A percentile compares a stretch with the other conserved stretches of the same genome.
phyloP scores from a whole-genome alignment of 2,797 vertebrate genomes.

The Orestias chungarensis region DNA sequence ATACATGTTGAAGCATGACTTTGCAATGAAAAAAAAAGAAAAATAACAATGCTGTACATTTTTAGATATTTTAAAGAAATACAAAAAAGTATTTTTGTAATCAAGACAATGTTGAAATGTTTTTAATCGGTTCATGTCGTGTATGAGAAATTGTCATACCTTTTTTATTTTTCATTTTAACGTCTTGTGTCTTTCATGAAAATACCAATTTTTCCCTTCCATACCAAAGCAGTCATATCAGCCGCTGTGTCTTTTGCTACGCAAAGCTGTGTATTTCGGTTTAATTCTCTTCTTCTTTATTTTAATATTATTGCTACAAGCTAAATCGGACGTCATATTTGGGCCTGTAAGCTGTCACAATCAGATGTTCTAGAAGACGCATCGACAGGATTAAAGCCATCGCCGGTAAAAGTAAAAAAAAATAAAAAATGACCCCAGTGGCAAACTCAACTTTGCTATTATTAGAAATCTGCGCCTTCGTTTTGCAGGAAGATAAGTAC shows the following conservation, averaged over 20 bases:
- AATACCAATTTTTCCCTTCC: constrained; percentile 45
- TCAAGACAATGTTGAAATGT: constrained; percentile 75
- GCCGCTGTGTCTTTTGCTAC: constrained; percentile 32
- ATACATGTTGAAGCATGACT: constrained; percentile 80
- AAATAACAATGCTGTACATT: constrained; percentile 79
- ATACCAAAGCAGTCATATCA: constrained; percentile 65
- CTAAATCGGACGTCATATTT: constrained; percentile 24
- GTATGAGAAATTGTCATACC: constrained; percentile 58
- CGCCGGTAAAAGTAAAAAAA: constrained; percentile 37
- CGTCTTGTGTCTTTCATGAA: constrained; percentile 49
- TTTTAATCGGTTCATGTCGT: constrained; percentile 62
- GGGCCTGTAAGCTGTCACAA: constrained; percentile 33
- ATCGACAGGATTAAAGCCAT: constrained; percentile 58
- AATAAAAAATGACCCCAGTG: constrained; percentile 39
- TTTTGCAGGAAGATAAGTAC: constrained; percentile 59
- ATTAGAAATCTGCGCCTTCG: constrained; percentile 57
- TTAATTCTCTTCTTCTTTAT: constrained; percentile 13
- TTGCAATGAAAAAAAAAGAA: constrained; percentile 64
- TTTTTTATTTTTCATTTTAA: constrained; percentile 3
- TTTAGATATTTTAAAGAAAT: constrained; percentile 84
- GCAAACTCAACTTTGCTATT: constrained; percentile 67
- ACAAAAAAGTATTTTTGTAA: constrained; percentile 87
- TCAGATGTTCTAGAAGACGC: constrained; percentile 44
- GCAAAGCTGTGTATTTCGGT: constrained; percentile 37
- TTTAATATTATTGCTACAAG: constrained; percentile 1